Evolutionary conservation across 2,888 invertebrate species (phyloP), one percentile per base, ranked within the genome.

Genomic region (Trisateles emortualis): DNA sequence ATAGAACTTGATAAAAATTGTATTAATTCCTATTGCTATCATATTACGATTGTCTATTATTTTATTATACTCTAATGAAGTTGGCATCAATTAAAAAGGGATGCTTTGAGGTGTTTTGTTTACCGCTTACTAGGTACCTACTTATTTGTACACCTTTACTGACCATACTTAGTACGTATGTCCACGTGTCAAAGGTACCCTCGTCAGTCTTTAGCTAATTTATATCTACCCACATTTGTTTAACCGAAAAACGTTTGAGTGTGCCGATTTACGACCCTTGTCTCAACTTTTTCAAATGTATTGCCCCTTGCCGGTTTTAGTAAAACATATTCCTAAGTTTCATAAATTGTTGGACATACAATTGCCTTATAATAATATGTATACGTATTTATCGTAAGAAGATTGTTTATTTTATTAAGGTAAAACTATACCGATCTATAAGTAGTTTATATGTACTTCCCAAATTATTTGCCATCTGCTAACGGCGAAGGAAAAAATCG

Each of bases 161-260:
- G 40, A 16, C 26, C 19, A 48, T 59, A 59, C 50, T 53, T 55
- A 44, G 50, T 67, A 71, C 74, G 67, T 73, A 61, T 71, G 76
- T 82, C 78, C 74, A 69, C 76, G 63, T 81, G 84, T 81, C 82
- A 74, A 68, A 46, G 53, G 29, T 61, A 92, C 92, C 92, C 91
- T 84, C 81, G 88, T 91, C 92, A 91, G 84, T 89, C 85, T 72
- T 58, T 75, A 59, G 81, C 74, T 90, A 90, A 91, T 91, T 92
- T 91, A 91, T 89, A 65, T 51, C 52, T 53, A 75, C 76, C 79
- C 84, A 70, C 82, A 83, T 89, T 88, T 89, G 86, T 87, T 88
- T 86, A 81, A 86, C 91, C 87, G 81, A 88, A 88, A 87, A 90
- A 86, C 88, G 82, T 87, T 87, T 85, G 82, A 81, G 78, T 74